These are phyloP conservation scores for Falco berigora DNA, from an alignment of 2,797 vertebrate genomes.

Conservation along the genomic window DNA sequence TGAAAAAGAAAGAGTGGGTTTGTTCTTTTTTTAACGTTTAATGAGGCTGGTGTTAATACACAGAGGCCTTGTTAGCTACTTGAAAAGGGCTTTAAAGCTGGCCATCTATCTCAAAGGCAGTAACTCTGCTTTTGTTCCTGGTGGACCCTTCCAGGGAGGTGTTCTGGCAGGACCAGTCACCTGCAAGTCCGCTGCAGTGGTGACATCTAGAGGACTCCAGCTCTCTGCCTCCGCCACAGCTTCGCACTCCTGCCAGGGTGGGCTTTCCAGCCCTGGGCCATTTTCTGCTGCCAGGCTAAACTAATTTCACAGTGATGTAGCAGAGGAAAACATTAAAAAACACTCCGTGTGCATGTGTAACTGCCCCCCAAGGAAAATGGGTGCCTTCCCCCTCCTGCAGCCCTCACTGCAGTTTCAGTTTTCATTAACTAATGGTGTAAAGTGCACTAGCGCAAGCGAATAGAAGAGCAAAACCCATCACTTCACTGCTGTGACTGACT, in stretches of 20 bases:
- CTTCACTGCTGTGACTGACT: not conserved
- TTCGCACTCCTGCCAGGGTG: not conserved
- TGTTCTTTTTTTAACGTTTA: not conserved
- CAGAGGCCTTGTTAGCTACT: not conserved
- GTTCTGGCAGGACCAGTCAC: not conserved
- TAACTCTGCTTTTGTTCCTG: not conserved
- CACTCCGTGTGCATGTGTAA: accelerated
- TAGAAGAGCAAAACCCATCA: not conserved
- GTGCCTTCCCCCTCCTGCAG: not conserved
- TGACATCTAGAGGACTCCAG: conserved; percentile 53
- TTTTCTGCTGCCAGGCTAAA: not conserved
- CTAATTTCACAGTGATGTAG: not conserved
- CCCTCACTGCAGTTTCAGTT: not conserved
- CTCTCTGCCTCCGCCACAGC: not conserved
- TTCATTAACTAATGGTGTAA: not conserved
- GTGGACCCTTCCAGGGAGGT: accelerated
- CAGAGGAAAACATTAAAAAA: not conserved
- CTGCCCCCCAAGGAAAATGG: not conserved
- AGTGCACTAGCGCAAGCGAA: accelerated
- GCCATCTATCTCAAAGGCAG: not conserved
- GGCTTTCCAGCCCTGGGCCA: not conserved
- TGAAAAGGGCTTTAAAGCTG: not conserved
- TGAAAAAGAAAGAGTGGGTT: not conserved
- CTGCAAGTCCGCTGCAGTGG: not conserved
- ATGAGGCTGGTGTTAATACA: not conserved